Conservation (phyloP, 1,140 invertebrate species). For the Adelges cooleyi region DNA sequence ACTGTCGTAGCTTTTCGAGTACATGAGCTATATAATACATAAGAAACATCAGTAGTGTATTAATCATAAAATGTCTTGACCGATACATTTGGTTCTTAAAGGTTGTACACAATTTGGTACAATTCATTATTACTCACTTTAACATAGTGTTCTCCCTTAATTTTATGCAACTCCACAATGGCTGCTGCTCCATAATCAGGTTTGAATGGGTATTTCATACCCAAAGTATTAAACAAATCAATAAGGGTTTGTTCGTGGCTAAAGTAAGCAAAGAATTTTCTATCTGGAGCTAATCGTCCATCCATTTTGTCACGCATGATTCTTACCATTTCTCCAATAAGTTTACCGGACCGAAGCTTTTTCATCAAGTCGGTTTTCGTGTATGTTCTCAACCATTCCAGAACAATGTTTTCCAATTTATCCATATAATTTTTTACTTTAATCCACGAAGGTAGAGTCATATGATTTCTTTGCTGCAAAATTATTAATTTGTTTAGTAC, state of each 20-base stretch:
- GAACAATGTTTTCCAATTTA: conserved; percentile 12
- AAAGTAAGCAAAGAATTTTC: conserved; percentile 22
- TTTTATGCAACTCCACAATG: conserved; percentile 13
- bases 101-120: no score
- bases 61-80: no score
- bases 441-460: conserved; percentile 19
- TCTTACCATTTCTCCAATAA: conserved; percentile 23
- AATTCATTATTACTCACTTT: no score
- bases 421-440: conserved; percentile 13
- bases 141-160: conserved; percentile 6
- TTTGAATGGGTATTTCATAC: conserved; percentile 17
- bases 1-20: conserved; percentile 11
- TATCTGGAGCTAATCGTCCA: not conserved
- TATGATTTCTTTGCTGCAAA: conserved; percentile 19
- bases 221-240: conserved; percentile 19
- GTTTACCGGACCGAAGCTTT: conserved; percentile 12
- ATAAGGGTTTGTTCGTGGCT: conserved; percentile 17
- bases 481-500: no score
- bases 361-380: conserved; percentile 16
- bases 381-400: conserved; percentile 16
- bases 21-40: not conserved
- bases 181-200: conserved; percentile 10
- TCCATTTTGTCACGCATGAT: conserved; percentile 15
- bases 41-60: no score
- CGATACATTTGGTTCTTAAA: no score